Base-by-base conservation (phyloP, 1,140 invertebrate species). In the Trachymyrmex cornetzi region DNA sequence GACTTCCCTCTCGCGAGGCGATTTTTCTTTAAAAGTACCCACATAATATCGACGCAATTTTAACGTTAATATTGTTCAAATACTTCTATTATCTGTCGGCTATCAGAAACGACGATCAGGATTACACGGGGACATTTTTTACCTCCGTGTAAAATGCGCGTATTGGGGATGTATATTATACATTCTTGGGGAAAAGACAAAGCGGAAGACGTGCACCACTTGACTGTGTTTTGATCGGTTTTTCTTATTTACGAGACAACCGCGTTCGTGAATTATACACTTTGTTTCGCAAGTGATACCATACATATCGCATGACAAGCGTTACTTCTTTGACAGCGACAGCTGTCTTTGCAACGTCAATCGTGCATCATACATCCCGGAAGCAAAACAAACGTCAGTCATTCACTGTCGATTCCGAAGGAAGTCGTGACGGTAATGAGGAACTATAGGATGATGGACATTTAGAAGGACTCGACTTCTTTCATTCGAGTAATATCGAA, bases 1-100 rank as follows among this genome's bases (percentile, higher is more conserved):
- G 67, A 88, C 86, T 91, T 90, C 53, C 55, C 87, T 50, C 74
- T 72, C 19, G 79, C 84, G 59, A 61, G 27, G 67, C 27, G 38
- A 44, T 64, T 80, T 88, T 75, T 38, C 22, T n/a, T 57, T 53
- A 77, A 77, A 87, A 89, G 82, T 89, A 2, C 2, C 55, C 53
- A 75, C 48, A 14, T 7, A 38, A 55, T 16, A 61, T 85, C 30
- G 50, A 48, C n/a, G 34, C 88, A 57, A 38, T 44, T 74, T 61
- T 7, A 12, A 84, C n/a, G 34, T 22, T 50, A 86, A 80, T 80
- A 71, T 53, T 38, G 48, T 11, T 69, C 24, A 34, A 80, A 55
- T 27, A 50, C 9, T 48, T 16, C 30, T 16, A 50, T 64, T 16
- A 5, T 63, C 24, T 64, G 11, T 30, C 24, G 24, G 6, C 24